Base-by-base conservation (phyloP, 2,888 invertebrate species). In the Octodonta nipae region DNA sequence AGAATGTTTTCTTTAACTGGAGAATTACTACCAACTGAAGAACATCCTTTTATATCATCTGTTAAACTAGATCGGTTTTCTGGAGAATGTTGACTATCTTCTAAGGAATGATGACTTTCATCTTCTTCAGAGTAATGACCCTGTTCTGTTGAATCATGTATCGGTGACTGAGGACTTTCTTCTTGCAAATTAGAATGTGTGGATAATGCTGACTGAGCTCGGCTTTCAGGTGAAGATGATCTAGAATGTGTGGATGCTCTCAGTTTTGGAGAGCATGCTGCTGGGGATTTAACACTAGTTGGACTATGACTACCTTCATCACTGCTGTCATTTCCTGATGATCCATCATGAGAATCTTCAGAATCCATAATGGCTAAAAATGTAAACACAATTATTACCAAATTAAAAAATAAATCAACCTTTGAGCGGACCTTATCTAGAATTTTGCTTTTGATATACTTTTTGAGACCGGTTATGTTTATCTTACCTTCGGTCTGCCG, bases 291-390 rank as follows among this genome's bases (percentile, higher is more conserved):
- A 15, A 24, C 37, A 36, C 51, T 52, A 28, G 37, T 37, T 3
- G 48, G 46, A 28, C 50, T 51, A 24, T 36, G 36, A 8, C 40
- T 43, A 7, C 50, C 51, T 38, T 55, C 52, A 33, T 49, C 48
- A 17, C 54, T 55, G 37, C 54, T 55, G 33, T 60, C 60, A 41
- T 55, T 56, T 32, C 54, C 55, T 14, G 56, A 56, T 32, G 58
- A 58, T 28, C 48, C 67, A 61, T 70, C 71, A 47, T 65, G 63
- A 42, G 72, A 73, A 56, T 72, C 72, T 58, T 72, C 72, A 12
- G 72, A 72, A 56, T 73, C 73, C 71, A 73, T 72, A 27, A 32
- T 34, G 46, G 41, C 49, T 46, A 45, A 40, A 41, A 44, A 48
- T 31, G 45, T 34, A 32, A 33, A 38, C 20, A 33, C 32, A 15